Evolutionary conservation across 1,140 invertebrate species (phyloP), one percentile per base, ranked within the genome.

Genomic region (Aphelenchoides fujianensis): DNA sequence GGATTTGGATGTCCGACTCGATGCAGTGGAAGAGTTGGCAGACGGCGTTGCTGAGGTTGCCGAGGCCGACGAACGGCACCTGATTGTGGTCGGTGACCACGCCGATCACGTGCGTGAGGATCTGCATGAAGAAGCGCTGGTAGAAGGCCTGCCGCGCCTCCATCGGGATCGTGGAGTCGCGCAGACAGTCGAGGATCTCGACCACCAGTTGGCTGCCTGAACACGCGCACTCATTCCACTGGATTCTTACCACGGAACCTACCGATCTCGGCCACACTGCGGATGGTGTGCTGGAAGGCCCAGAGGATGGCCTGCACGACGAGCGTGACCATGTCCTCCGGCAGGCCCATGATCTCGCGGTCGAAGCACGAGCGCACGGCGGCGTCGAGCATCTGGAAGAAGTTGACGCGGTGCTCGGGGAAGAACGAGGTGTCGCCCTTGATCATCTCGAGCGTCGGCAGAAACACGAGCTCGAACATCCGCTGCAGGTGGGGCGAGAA

Each of bases 241-340:
- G n/a, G n/a, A n/a, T n/a, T n/a, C n/a, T n/a, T n/a, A n/a, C n/a
- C n/a, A n/a, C n/a, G 48, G 73, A 57, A 30, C 76, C 70, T n/a
- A 61, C 77, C 94, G 37, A 92, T 96, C 81, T 97, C 94, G 1
- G 96, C 95, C n/a, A 99, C 95, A 88, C 97, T 97, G 80, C 97
- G 89, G 95, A 98, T 98, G 5, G 95, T 98, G 85, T 99, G 97
- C 86, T 99, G 98, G 85, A 99, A 97, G 59, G 95, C 96, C 97
- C 97, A 99, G 79, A 98, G 95, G 78, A 98, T 94, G 32, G 96
- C 97, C 87, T 99, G 96, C 76, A 99, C 88, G 66, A 99, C 93
- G 79, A 98, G 88, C 85, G 97, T 97, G 86, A 98, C 98, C 86
- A 98, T 94, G 64, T 92, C 90, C 75, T 94, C 92, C 75, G 94